Base-by-base conservation (phyloP, 2,797 vertebrate species). In the Apodemus agrarius region DNA sequence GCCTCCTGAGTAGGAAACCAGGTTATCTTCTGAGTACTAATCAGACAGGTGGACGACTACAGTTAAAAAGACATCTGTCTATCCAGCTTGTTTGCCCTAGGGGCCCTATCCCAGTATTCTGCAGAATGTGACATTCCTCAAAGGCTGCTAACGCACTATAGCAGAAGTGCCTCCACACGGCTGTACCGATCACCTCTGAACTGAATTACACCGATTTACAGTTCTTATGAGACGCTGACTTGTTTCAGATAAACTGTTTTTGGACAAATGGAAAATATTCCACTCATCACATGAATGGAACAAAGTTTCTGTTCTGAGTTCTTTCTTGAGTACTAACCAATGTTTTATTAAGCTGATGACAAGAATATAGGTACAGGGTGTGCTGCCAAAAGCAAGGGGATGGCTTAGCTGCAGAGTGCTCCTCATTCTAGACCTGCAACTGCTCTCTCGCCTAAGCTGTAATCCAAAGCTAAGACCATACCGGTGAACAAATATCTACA, bases 351-450 rank as follows among this genome's bases (percentile, higher is more conserved):
- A 69, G 61, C 43, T 52, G 89, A 95, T 90, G 89, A 93, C 80
- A 96, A 79, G 81, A 92, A 72, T 93, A 22, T 94, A 96, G 75
- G 81, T 37, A 79, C 52, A 81, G 3, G 52, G 26, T 93, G 72
- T 95, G 19, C 92, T 94, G 96, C 93, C 78, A 96, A 90, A 85
- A 96, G 43, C 46, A 82, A 85, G 46, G 78, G 93, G 89, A 79
- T 24, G 14, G 90, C 59, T 94, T 85, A 97, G 83, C 59, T 75
- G 31, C 17, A 96, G 67, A 75, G 84, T 52, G 57, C 31, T 92
- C 52, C 88, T 94, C 29, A 82, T 90, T 79, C 63, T 94, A 86
- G 49, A 81, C 6, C 52, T 90, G 29, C 63, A 92, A 92, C 63
- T 93, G 76, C 17, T 74, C 29, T 94, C 63, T 93, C 90, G n/a